Evolutionary conservation across 1,140 invertebrate genomes (phyloP), one percentile per base, ranked within the genome.

Genomic region (Drosophila virilis): DNA sequence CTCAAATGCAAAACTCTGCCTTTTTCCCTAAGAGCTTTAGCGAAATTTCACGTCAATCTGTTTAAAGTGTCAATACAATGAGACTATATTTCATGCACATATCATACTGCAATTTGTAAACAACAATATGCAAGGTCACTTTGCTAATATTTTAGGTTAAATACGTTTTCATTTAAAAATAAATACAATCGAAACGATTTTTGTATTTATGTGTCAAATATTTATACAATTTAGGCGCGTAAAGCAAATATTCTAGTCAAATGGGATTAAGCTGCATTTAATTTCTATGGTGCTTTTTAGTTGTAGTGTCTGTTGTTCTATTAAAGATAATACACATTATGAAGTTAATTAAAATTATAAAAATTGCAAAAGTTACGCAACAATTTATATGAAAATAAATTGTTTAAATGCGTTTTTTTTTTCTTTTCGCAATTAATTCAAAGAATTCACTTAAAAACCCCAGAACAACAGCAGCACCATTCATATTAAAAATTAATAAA

Each of bases 321-420:
- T 71, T 71, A 5, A 28, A 28, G 22, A 28, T 28, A 28, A 28
- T 28, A 28, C 51, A 54, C 28, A 84, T 77, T 79, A 80, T 77
- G 73, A 66, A 80, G 76, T 83, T 89, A 83, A 83, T 86, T 82
- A 88, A 83, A 86, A 71, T 60, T 78, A 88, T 79, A 68, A 79
- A 86, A 74, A 81, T 85, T 67, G 65, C 69, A 85, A 65, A 57
- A 32, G 35, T 40, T 52, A 22, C 22, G 52, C 22, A 13, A 52
- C 54, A 65, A 58, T 65, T 58, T 9, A 58, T 77, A 72, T 73
- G 75, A 55, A 82, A 82, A 82, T 88, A 78, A 88, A 86, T 88
- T 88, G 83, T 38, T 64, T 61, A 48, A 67, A 69, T 50, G 64
- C 42, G 35, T 48, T 12, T 8, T 40, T 40, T 40, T 40, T 40